A percentile compares a stretch with the other conserved stretches of the same genome.
phyloP scores from a whole-genome alignment of 2,888 invertebrate genomes.

The Bhutanitis thaidina region DNA sequence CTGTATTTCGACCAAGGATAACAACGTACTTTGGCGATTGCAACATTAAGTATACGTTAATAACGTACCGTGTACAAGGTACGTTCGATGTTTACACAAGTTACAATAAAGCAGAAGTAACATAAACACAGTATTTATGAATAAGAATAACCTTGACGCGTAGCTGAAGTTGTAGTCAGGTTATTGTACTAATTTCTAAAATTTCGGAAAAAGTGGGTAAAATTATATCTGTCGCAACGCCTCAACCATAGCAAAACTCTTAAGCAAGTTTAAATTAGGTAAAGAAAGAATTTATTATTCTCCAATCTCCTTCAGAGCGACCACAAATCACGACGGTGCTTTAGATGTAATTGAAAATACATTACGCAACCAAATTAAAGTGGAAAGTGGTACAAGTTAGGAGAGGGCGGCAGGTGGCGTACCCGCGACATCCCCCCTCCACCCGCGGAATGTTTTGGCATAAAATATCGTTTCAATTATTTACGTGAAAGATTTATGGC shows the following conservation, averaged over 20 bases:
- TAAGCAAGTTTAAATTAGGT: conserved; percentile 64
- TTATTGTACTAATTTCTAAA: conserved; percentile 1
- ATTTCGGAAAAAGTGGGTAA: not conserved
- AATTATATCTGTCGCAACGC: conserved; percentile 6
- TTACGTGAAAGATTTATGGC: conserved; percentile 79
- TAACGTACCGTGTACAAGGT: not conserved
- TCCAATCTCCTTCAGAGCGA: conserved; percentile 63
- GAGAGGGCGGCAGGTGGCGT: conserved; percentile 70
- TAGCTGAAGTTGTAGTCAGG: not conserved
- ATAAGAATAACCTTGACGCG: not conserved
- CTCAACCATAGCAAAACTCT: conserved; percentile 25
- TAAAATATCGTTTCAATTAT: conserved; percentile 82
- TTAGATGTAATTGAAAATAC: conserved; percentile 79
- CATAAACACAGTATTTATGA: no score
- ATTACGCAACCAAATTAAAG: conserved; percentile 80
- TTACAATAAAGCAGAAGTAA: not conserved
- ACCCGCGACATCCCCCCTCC: conserved; percentile 58
- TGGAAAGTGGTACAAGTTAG: conserved; percentile 77
- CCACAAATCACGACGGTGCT: conserved; percentile 75
- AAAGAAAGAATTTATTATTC: conserved; percentile 51
- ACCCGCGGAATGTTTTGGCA: conserved; percentile 78
- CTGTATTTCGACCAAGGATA: conserved; percentile 9
- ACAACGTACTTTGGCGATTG: conserved; percentile 1
- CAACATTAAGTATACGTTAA: conserved; percentile 9
- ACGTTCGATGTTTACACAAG: no score